A percentile compares a stretch with the other conserved stretches of the same genome.
Conservation (phyloP, 1,140 invertebrate genomes). For the Tigriopus japonicus region DNA sequence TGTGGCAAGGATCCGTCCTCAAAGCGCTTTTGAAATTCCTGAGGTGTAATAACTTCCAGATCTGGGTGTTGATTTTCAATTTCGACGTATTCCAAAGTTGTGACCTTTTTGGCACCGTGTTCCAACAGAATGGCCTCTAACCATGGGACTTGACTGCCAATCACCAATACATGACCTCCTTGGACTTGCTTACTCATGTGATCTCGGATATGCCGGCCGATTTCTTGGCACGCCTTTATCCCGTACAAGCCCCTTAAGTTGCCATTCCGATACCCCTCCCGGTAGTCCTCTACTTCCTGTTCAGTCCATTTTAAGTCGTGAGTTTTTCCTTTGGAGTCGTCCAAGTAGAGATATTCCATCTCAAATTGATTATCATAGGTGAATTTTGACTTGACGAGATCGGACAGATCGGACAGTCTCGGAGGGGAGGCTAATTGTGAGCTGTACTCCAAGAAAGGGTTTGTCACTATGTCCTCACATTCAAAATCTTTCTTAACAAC, state of each 20-base stretch:
- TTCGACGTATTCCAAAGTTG: conserved; percentile 1
- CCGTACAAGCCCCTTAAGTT: background rate
- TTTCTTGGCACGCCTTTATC: background rate
- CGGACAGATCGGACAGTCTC: too few species aligned
- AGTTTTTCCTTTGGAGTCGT: too few species aligned
- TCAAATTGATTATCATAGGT: too few species aligned
- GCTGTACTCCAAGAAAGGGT: too few species aligned
- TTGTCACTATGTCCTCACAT: too few species aligned
- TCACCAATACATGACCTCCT: background rate
- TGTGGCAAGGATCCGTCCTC: background rate
- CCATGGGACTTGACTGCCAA: conserved; percentile 1
- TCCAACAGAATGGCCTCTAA: conserved; percentile 8
- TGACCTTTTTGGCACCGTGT: background rate
- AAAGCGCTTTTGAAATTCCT: background rate
- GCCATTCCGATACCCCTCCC: background rate
- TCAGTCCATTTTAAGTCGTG: background rate
- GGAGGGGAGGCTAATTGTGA: too few species aligned
- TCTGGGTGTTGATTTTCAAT: background rate
- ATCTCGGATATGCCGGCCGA: background rate
- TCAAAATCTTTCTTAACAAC: too few species aligned
- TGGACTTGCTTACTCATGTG: background rate
- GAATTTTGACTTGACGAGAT: too few species aligned
- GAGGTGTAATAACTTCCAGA: background rate
- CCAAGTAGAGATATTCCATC: too few species aligned
- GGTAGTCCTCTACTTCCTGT: background rate